Evolutionary conservation across 2,888 invertebrate genomes (phyloP), one percentile per base, ranked within the genome.

Genomic region (Dioctria linearis): DNA sequence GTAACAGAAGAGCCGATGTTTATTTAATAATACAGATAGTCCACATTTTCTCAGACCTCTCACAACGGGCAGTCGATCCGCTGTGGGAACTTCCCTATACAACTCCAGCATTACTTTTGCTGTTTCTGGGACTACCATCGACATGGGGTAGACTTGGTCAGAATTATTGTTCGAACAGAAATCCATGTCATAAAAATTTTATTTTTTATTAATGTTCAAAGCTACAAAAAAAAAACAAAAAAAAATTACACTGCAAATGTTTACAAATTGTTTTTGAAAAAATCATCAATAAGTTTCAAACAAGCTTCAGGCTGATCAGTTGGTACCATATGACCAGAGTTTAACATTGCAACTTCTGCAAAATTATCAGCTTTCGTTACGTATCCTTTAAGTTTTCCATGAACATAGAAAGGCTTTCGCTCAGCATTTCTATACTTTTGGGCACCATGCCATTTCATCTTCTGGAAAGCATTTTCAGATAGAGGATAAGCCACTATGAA

Each of bases 271-370:
- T 84, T 83, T 51, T 83, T 82, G 46, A 92, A 90, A 86, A 93
- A 93, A 82, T 91, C 91, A 49, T 91, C 90, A 83, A 93, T 91
- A 82, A 93, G 89, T 39, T 92, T 92, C 2, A 91, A 89, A 0
- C 92, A 89, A 66, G 91, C 91, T 2, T 90, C 89, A 0, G 93
- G 93, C 85, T 92, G 90, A 86, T 93, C 93, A 0, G 91, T 89
- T 0, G 93, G 93, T 3, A 93, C 92, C 91, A 93, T 92, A 86
- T 94, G 93, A 0, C 94, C 94, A 1, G 93, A 92, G 66, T 92
- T 91, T 37, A 92, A 88, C 8, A 93, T 89, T 87, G 93, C 89
- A 9, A 92, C 90, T 84, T 93, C 92, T 0, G 90, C 91, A 54
- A 93, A 89, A 83, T 92, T 92, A 2, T 90, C 90, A 0, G 90